Percentiles rank a stretch among this genome's conserved stretches.
phyloP scores from a whole-genome alignment of 2,797 vertebrate genomes.

The Sebastolobus altivelis region DNA sequence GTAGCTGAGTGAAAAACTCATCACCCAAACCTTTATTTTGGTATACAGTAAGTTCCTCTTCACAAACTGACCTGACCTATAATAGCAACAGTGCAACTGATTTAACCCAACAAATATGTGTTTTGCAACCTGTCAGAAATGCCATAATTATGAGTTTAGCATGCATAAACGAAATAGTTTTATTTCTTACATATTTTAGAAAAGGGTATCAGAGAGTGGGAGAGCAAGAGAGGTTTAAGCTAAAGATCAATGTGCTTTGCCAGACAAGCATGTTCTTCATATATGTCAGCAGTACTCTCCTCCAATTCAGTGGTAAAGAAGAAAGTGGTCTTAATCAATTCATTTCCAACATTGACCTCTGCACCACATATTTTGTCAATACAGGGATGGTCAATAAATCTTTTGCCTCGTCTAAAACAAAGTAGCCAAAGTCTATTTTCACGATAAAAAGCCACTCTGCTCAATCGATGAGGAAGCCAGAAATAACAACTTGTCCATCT shows the following conservation, averaged over 20 bases:
- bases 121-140: not conserved
- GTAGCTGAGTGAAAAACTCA: not conserved
- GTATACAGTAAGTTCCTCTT: not conserved
- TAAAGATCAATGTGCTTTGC: not conserved
- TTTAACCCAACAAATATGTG: not conserved
- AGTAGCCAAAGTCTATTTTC: slow-evolving; percentile 42
- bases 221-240: not conserved
- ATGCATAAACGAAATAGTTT: not conserved
- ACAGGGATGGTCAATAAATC: slow-evolving; percentile 48
- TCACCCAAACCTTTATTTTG: not conserved
- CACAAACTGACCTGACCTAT: not conserved
- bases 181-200: not conserved
- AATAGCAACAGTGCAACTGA: too few relatives aligned
- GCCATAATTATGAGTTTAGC: not conserved
- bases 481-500: slow-evolving; percentile 28
- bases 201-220: not conserved
- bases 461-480: slow-evolving; percentile 48
- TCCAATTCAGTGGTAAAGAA: slow-evolving; percentile 1
- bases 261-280: not conserved
- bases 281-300: slow-evolving; percentile 1
- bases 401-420: slow-evolving; percentile 39
- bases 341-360: slow-evolving; percentile 21
- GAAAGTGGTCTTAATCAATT: slow-evolving; percentile 44
- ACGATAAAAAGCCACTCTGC: slow-evolving; percentile 49
- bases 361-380: slow-evolving; percentile 45